These are phyloP conservation scores for Bathynomus jamesi DNA, from an alignment of 1,140 invertebrate genomes.

Conservation along the genomic window DNA sequence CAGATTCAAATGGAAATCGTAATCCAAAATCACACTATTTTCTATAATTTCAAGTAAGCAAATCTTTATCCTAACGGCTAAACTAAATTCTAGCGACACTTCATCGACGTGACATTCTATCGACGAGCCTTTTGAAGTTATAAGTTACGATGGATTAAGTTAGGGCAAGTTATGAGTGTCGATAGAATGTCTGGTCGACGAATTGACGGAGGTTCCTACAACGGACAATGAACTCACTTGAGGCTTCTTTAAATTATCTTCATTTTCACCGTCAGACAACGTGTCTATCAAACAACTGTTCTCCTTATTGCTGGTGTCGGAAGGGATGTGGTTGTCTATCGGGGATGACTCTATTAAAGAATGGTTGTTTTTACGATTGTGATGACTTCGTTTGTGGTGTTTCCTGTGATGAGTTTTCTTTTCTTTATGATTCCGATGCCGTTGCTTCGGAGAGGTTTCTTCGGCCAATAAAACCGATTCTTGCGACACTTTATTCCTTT, in stretches of 20 bases:
- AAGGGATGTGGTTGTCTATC: neutral
- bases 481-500: neutral
- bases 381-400: neutral
- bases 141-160: too few relatives aligned
- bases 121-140: too few relatives aligned
- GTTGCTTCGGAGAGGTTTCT: neutral
- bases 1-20: too few relatives aligned
- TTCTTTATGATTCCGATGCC: neutral
- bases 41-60: too few relatives aligned
- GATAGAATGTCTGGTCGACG: too few relatives aligned
- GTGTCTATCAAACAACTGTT: neutral
- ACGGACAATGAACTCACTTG: too few relatives aligned
- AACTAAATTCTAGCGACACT: too few relatives aligned
- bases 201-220: constrained; percentile 15
- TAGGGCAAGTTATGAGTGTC: too few relatives aligned
- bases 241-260: neutral
- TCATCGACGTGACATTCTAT: too few relatives aligned
- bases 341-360: neutral
- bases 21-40: too few relatives aligned
- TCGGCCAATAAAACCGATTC: neutral
- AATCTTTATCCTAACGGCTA: too few relatives aligned
- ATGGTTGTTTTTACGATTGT: neutral
- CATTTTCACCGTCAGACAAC: neutral
- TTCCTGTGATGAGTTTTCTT: neutral
- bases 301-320: neutral